Evolutionary conservation across 2,797 vertebrate genomes (phyloP), one percentile per base, ranked within the genome.

Genomic region (Margarornis squamiger): DNA sequence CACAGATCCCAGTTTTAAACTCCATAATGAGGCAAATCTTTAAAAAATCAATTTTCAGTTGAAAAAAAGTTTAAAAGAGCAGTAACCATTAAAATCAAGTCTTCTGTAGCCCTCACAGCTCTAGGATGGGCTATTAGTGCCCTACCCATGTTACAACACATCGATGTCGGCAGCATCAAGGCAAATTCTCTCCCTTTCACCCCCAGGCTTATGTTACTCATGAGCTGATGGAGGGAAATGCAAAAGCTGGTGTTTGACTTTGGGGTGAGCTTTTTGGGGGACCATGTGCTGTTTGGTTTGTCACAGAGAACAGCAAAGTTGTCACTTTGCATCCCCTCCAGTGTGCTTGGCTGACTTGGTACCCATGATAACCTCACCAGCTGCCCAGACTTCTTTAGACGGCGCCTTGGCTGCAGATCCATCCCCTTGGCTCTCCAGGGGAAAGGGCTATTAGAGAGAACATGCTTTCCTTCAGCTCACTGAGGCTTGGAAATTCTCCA

Each of bases 401-500:
- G 0, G 46, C 0, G 3, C 72, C 65, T 85, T 66, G 54, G 43
- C 71, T 77, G 48, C 70, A 72, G 74, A 43, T 58, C 65, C 91
- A n/a, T 24, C 29, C 43, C 68, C 48, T 93, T 3, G 2, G 52
- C 36, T 89, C 86, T 39, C 75, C 52, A 27, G 57, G 77, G 81
- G 12, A 81, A 91, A 66, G 77, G 26, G 52, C n/a, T 74, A 3
- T 87, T 75, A 82, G 39, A 63, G 55, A 59, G 39, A 94, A 63
- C 36, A 24, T 0, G 4, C 23, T 76, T 90, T 48, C 32, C 90
- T 88, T 58, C 61, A 29, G 11, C 73, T 90, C 17, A 0, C 39
- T 65, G 67, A 39, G 72, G 3, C 91, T 88, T 86, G 71, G 70
- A 96, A 90, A 95, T 51, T 34, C 71, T 95, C 83, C 57, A 26